Base-by-base conservation (phyloP, 2,797 vertebrate genomes). In the Tamandua tetradactyla region DNA sequence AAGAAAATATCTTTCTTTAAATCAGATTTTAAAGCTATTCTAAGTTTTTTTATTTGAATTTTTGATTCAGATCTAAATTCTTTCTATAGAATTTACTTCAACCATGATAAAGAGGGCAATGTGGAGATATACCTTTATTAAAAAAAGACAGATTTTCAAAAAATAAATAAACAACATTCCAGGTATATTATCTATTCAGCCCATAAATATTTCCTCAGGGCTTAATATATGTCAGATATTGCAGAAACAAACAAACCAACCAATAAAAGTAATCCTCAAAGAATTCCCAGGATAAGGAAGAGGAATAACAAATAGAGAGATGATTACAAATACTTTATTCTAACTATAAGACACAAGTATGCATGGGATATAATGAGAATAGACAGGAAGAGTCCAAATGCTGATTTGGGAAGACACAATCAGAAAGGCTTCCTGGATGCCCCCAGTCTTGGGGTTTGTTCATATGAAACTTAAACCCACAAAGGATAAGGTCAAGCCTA, bases 31-130 rank as follows among this genome's bases (percentile, higher is more conserved):
- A 75, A 93, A 91, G 35, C 20, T 84, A 69, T 76, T 37, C 40
- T 85, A 42, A 86, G 87, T 83, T 94, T 80, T 32, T 80, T 82
- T 78, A 92, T 82, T 78, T 91, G 4, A 52, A 59, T 84, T 96
- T 64, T 94, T 84, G 55, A 74, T 35, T 5, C 32, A 72, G 40
- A 15, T 86, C 15, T 86, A 91, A 72, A 74, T 18, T 57, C 72
- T 47, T 9, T 35, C 42, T 42, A 47, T 42, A 82, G 40, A n/a
- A 94, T 87, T 95, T 94, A 79, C 44, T 80, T 81, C 7, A 64
- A 47, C 82, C 8, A 85, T 86, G 81, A 68, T 55, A 91, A 96
- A 95, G 55, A 91, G 35, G 17, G 32, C 59, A 83, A 75, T 66
- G 6, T 7, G 74, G 25, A 95, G 94, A 69, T 68, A 55, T 22